Evolutionary conservation across 1,140 invertebrate genomes (phyloP), one percentile per base, ranked within the genome.

Genomic region (Alviniconcha marisindica): DNA sequence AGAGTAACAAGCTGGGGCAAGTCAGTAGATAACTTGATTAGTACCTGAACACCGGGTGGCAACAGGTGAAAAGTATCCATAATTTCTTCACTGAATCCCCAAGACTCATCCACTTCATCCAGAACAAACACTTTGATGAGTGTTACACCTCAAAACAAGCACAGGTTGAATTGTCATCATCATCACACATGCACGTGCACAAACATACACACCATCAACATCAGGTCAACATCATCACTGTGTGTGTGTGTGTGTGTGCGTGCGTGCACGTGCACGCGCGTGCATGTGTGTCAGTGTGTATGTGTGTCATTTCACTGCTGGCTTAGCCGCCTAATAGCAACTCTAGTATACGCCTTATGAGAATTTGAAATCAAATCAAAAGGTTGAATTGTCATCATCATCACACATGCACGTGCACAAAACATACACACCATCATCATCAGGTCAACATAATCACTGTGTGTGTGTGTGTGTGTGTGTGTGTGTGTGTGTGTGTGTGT

Each of bases 401-500:
- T 10, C 18, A 10, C 31, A 15, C 66, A n/a, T 66, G 60, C n/a
- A n/a, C n/a, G 60, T 66, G 60, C n/a, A n/a, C n/a, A n/a, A n/a
- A 12, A n/a, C n/a, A n/a, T 66, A n/a, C 56, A n/a, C 56, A n/a
- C 56, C 24, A 18, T 12, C 4, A 36, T 40, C 24, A 31, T 66
- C 4, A 14, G 66, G 31, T n/a, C 36, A 7, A 36, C 4, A 36
- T 7, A 36, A 7, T 71, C 28, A 10, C 28, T 40, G 12, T 31
- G 12, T 28, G 31, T 74, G 40, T n/a, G 71, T n/a, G 71, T 44
- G 71, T 44, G 71, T n/a, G 71, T 44, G 71, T n/a, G 71, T 44
- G 71, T 74, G 71, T 44, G 71, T 74, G 71, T 74, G 71, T 74
- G 71, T 74, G 71, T 74, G 71, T 74, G 71, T 74, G 71, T 74